Conservation (phyloP, 2,797 vertebrate species). For the Fistularia commersonii region DNA sequence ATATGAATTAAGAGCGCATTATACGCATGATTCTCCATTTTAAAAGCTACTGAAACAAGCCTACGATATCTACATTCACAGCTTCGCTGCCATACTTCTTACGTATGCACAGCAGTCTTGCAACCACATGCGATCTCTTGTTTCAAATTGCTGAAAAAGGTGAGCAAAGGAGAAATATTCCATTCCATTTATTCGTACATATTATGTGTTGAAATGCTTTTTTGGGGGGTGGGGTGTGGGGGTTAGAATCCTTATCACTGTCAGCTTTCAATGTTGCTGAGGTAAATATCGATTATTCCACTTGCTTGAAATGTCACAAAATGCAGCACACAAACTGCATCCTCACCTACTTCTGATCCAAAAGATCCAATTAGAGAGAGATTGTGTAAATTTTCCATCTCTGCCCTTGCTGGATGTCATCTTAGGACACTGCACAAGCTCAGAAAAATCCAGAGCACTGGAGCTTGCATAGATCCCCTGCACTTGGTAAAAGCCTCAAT, state of each 20-base stretch:
- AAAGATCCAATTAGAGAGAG: conserved; percentile 57
- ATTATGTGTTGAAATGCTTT: neutral
- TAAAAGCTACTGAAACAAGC: too few relatives aligned
- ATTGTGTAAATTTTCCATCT: conserved; percentile 40
- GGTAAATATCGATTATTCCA: conserved; percentile 35
- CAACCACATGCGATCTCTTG: too few relatives aligned
- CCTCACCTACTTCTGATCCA: conserved; percentile 55
- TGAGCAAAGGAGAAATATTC: too few relatives aligned
- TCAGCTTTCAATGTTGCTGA: conserved; percentile 19
- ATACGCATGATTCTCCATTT: too few relatives aligned
- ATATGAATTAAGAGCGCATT: too few relatives aligned
- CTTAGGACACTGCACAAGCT: conserved; percentile 59
- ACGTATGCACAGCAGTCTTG: too few relatives aligned
- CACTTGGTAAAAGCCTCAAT: conserved; percentile 75
- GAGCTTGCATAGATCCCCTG: conserved; percentile 66
- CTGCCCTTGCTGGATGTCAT: conserved; percentile 54
- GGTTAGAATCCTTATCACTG: conserved; percentile 20
- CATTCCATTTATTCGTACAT: too few relatives aligned
- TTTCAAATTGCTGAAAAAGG: too few relatives aligned
- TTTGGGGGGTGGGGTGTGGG: conserved; percentile 26
- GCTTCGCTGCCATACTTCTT: too few relatives aligned
- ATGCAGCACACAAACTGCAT: conserved; percentile 11
- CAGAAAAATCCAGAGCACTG: conserved; percentile 58
- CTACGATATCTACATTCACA: too few relatives aligned
- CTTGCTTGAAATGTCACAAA: conserved; percentile 34